These are phyloP conservation scores for Lynx canadensis DNA, from an alignment of 2,113 vertebrate genomes.

Conservation along the genomic window DNA sequence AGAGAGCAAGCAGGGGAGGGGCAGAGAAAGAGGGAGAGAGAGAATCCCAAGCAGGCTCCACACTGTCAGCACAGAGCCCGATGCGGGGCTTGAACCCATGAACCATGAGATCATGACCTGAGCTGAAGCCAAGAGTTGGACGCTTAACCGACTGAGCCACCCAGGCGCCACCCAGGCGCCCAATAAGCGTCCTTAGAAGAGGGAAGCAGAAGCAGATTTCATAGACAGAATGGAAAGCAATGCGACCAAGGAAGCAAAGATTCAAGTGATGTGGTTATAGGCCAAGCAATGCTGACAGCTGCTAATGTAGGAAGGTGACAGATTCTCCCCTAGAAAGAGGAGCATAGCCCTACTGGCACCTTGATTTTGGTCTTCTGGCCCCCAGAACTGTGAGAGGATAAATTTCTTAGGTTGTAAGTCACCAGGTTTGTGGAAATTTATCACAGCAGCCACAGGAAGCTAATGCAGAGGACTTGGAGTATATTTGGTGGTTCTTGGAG, in stretches of 20 bases:
- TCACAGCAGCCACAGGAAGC: background rate
- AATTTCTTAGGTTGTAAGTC: background rate
- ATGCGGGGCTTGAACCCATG: no score
- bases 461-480: constrained; percentile 3
- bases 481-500: background rate
- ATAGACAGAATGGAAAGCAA: background rate
- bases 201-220: constrained; percentile 1
- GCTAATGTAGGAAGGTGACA: background rate
- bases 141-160: no score
- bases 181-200: background rate
- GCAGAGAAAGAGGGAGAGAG: no score
- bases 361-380: constrained; percentile 2
- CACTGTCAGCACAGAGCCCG: no score
- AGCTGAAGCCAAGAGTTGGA: no score
- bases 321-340: background rate
- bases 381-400: constrained; percentile 14
- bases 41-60: no score
- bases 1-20: no score
- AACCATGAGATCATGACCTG: no score
- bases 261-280: background rate
- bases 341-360: background rate
- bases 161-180: no score
- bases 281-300: background rate
- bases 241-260: background rate
- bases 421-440: constrained; percentile 22